phyloP scores from a whole-genome alignment of 2,888 invertebrate species.

The Caenorhabditis angaria region DNA sequence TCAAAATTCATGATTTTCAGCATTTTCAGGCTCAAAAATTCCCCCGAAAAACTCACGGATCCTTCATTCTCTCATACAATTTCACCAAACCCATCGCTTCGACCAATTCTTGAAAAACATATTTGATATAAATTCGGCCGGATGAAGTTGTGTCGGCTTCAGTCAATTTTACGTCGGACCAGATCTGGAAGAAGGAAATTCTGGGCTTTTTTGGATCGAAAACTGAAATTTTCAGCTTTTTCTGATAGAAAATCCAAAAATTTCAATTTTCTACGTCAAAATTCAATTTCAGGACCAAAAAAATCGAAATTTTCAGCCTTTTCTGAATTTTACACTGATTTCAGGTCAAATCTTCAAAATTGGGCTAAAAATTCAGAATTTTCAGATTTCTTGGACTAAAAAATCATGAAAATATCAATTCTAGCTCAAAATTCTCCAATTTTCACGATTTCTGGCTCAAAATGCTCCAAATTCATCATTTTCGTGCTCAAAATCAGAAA shows the following conservation, averaged over 20 bases:
- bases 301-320: not conserved
- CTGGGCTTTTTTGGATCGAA: not conserved
- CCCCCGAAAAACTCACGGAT: slow-evolving; percentile 79
- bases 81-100: slow-evolving; percentile 95
- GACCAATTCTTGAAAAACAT: slow-evolving; percentile 89
- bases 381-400: too few species aligned
- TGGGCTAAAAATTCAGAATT: not conserved
- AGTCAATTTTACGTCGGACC: slow-evolving; percentile 87
- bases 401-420: too few species aligned
- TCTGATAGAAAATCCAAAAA: not conserved
- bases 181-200: slow-evolving; percentile 76
- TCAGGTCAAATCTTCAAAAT: not conserved
- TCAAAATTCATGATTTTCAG: not conserved
- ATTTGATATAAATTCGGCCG: slow-evolving; percentile 95
- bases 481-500: not conserved
- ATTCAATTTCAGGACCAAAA: not conserved
- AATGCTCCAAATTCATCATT: not conserved
- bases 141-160: slow-evolving; percentile 98
- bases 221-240: slow-evolving; percentile 1
- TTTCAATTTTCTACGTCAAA: slow-evolving; percentile 1
- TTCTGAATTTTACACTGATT: not conserved
- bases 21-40: too few species aligned
- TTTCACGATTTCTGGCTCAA: not conserved
- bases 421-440: not conserved
- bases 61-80: slow-evolving; percentile 87